Percentiles rank a stretch among this genome's conserved stretches.
phyloP scores from a whole-genome alignment of 2,113 vertebrate genomes.

The Pungitius pungitius region DNA sequence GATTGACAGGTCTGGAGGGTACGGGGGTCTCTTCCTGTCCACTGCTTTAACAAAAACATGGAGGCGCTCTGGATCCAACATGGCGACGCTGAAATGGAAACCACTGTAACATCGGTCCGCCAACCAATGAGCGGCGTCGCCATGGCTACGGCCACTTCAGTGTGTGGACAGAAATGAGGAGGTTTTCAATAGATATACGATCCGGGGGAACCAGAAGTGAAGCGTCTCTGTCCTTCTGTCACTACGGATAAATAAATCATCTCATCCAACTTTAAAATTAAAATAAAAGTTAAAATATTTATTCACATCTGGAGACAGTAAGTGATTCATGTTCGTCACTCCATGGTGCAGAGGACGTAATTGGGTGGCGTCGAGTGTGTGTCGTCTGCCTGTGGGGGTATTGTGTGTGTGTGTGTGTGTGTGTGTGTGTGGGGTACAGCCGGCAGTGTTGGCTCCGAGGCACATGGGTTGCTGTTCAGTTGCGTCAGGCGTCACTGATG shows the following conservation, averaged over 20 bases:
- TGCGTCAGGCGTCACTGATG: conserved; percentile 59
- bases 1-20: too few relatives aligned
- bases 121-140: too few relatives aligned
- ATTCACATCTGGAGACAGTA: background rate
- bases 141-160: too few relatives aligned
- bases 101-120: too few relatives aligned
- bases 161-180: too few relatives aligned
- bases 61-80: too few relatives aligned
- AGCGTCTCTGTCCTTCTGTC: too few relatives aligned
- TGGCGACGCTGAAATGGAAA: too few relatives aligned
- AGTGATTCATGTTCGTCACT: background rate
- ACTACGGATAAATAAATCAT: background rate
- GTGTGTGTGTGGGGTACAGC: conserved; percentile 13
- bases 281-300: conserved; percentile 4
- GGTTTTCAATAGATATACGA: too few relatives aligned
- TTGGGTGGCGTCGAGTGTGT: background rate
- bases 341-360: conserved; percentile 12
- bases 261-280: conserved; percentile 1
- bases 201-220: too few relatives aligned
- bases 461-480: conserved; percentile 47
- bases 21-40: too few relatives aligned
- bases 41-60: too few relatives aligned
- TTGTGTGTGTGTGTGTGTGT: background rate
- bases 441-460: conserved; percentile 36
- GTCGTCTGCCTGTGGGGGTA: background rate